Evolutionary conservation across 2,888 invertebrate species (phyloP).

Genomic region (Lithophane semibrunnea): DNA sequence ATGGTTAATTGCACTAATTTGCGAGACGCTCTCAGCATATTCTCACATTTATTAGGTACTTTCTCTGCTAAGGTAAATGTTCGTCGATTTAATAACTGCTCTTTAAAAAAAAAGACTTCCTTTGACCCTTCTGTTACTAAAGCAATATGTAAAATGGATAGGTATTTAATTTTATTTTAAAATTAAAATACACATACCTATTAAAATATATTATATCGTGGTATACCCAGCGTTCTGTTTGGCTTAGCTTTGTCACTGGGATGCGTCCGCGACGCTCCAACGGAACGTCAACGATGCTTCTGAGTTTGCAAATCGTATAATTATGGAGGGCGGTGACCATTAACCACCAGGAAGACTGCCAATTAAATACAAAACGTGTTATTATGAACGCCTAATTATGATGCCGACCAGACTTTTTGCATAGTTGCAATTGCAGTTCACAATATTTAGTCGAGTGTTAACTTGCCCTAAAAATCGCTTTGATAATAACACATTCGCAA

Average conservation of each 20-base stretch:
- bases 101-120: background rate
- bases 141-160: background rate
- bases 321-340: background rate
- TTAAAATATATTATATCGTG: too few relatives aligned
- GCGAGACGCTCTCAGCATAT: conserved; percentile 13
- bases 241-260: too few relatives aligned
- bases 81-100: conserved; percentile 2
- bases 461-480: background rate
- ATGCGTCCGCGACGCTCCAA: background rate
- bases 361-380: background rate
- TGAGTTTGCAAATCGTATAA: background rate
- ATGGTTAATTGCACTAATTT: conserved; percentile 27
- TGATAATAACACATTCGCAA: background rate
- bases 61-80: background rate
- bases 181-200: background rate
- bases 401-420: background rate
- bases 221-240: too few relatives aligned
- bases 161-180: background rate
- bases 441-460: background rate
- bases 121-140: background rate
- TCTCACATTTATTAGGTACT: conserved; percentile 13
- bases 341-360: background rate
- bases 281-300: background rate
- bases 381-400: background rate
- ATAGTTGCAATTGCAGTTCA: background rate